Evolutionary conservation across 2,113 vertebrate genomes (phyloP).

Genomic region (Lanius collurio): DNA sequence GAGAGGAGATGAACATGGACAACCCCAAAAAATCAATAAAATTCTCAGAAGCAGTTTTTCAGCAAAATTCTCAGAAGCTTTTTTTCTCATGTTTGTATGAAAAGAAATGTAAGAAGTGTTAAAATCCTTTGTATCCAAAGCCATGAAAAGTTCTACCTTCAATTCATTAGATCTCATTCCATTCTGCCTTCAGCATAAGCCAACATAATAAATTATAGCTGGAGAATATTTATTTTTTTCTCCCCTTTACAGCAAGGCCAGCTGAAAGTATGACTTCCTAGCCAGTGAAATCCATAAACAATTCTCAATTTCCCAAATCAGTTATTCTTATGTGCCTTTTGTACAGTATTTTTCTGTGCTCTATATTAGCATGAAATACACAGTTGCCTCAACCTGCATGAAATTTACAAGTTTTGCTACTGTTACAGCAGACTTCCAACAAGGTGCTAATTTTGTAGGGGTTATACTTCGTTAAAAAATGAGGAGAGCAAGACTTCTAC

Average conservation of each 20-base stretch:
- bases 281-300: neutral
- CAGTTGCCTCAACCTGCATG: neutral
- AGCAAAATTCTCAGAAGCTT: neutral
- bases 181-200: neutral
- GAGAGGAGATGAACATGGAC: neutral
- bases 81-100: neutral
- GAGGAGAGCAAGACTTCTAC: neutral
- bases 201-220: neutral
- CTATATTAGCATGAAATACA: rapidly evolving
- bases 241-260: neutral
- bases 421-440: neutral
- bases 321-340: neutral
- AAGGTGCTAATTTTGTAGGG: neutral
- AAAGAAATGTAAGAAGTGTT: neutral
- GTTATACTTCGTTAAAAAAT: neutral
- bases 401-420: neutral
- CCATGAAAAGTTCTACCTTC: neutral
- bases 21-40: neutral
- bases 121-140: neutral
- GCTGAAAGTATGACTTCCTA: rapidly evolving
- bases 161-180: neutral
- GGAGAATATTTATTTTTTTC: neutral
- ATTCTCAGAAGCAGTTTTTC: neutral
- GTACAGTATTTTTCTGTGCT: neutral
- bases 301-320: neutral